A percentile compares a stretch with the other conserved stretches of the same genome.
These are phyloP conservation scores for Drosophila anomelani DNA, from an alignment of 2,888 invertebrate genomes.

Conservation along the genomic window DNA sequence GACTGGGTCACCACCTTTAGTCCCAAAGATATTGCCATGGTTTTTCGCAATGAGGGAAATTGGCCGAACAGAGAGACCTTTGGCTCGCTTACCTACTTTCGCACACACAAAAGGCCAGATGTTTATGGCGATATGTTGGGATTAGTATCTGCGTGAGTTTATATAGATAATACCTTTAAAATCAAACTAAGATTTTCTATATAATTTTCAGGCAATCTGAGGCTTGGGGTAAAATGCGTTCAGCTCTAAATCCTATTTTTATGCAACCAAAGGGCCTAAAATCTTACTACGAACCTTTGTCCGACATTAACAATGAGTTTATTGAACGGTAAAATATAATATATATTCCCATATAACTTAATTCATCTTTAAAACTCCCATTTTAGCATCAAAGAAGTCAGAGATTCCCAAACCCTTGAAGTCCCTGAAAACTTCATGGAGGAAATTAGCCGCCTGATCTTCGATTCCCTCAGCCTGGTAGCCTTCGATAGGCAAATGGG, in stretches of 20 bases:
- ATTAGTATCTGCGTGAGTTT: conserved; percentile 52
- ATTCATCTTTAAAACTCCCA: no score
- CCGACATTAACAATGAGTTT: conserved; percentile 83
- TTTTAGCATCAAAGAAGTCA: conserved; percentile 77
- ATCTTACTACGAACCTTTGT: conserved; percentile 85
- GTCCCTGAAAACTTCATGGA: conserved; percentile 85
- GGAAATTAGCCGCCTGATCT: conserved; percentile 86
- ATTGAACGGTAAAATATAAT: conserved; percentile 56
- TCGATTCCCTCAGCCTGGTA: conserved; percentile 85
- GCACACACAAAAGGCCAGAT: conserved; percentile 51
- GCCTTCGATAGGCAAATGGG: conserved; percentile 83
- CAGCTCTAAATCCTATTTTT: conserved; percentile 88
- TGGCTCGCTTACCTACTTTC: conserved; percentile 81
- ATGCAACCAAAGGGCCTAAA: conserved; percentile 87
- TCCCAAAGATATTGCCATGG: conserved; percentile 85
- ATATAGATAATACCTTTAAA: accelerated
- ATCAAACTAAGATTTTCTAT: accelerated
- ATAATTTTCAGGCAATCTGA: conserved; percentile 85
- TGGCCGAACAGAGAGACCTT: conserved; percentile 84
- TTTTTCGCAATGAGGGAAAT: conserved; percentile 85
- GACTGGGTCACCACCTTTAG: conserved; percentile 84
- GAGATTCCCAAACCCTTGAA: conserved; percentile 69
- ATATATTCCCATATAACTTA: no score
- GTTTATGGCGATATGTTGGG: conserved; percentile 53
- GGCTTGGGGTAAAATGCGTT: conserved; percentile 84